Evolutionary conservation across 2,113 vertebrate species (phyloP), one percentile per base, ranked within the genome.

Genomic region (Saguinus midas): DNA sequence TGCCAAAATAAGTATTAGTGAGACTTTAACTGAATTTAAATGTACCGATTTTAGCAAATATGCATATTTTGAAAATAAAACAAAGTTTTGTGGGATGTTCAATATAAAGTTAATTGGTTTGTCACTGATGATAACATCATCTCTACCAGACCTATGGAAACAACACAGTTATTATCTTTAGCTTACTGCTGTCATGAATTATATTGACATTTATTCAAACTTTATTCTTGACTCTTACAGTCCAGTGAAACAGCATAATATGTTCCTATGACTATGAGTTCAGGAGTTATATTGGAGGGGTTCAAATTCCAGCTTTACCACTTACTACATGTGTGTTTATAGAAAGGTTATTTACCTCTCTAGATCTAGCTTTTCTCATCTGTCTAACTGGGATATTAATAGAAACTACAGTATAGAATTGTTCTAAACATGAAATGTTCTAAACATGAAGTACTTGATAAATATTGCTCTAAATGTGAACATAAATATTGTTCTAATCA

Each of bases 181-280:
- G 89, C 58, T 95, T 89, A 68, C 17, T 55, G 16, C 37, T 96
- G 37, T 80, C 75, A 90, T 83, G 27, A 90, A 87, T 76, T 50
- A 81, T 57, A 50, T 6, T 96, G 64, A 75, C 12, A 88, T 75
- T 89, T 52, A 81, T 14, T 57, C 37, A 88, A 72, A 70, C 2
- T 32, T 68, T 50, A 64, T 68, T 13, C 14, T 83, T 80, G 55
- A 80, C 32, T 73, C 29, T 82, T 83, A 86, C 9, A 21, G 12
- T 1, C 40, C 55, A 79, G 40, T 14, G 48, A 94, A 48, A 58
- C 7, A 61, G 2, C 1, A 70, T 0, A 70, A 20, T n/a, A 37
- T 32, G 7, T 32, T 70, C 3, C 3, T 89, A 91, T 73, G 76
- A 75, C 40, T 21, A n/a, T n/a, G 5, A 89, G 4, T 23, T 78